These are phyloP conservation scores for Carapus acus DNA, from an alignment of 2,797 vertebrate genomes.

Conservation along the genomic window DNA sequence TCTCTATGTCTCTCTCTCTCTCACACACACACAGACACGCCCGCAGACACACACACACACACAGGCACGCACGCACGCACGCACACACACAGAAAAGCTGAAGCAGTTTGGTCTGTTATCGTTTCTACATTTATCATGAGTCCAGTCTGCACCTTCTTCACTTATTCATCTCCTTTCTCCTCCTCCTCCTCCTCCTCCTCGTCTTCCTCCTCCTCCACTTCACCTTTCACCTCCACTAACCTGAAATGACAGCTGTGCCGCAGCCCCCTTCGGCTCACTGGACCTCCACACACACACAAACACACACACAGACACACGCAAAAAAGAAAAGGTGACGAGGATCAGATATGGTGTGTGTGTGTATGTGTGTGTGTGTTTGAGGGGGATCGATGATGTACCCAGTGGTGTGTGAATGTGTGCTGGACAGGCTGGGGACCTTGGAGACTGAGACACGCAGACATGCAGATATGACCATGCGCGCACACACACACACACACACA, in stretches of 20 bases:
- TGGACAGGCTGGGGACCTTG: constrained; percentile 36
- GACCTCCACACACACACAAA: constrained; percentile 40
- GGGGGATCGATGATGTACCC: constrained; percentile 34
- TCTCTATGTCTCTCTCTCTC: constrained; percentile 9
- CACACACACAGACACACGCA: constrained; percentile 5
- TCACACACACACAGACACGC: constrained; percentile 62
- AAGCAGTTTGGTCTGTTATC: constrained; percentile 81
- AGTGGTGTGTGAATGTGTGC: constrained; percentile 52
- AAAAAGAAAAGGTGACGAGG: constrained; percentile 1
- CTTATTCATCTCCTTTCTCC: constrained; percentile 64
- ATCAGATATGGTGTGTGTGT: constrained; percentile 35
- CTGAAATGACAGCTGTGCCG: constrained; percentile 66
- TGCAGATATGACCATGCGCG: constrained; percentile 34
- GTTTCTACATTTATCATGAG: constrained; percentile 90
- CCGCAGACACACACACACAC: constrained; percentile 57
- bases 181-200: constrained; percentile 61
- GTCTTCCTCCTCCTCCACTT: constrained; percentile 36
- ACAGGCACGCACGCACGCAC: constrained; percentile 58
- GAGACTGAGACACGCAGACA: constrained; percentile 23
- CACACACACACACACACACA: constrained; percentile 3
- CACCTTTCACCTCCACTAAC: constrained; percentile 63
- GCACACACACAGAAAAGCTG: constrained; percentile 69
- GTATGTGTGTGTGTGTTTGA: constrained; percentile 15
- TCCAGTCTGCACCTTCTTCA: constrained; percentile 68
- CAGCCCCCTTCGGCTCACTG: constrained; percentile 54